These are phyloP conservation scores for Neria commutata DNA, from an alignment of 2,888 invertebrate species.

Conservation along the genomic window DNA sequence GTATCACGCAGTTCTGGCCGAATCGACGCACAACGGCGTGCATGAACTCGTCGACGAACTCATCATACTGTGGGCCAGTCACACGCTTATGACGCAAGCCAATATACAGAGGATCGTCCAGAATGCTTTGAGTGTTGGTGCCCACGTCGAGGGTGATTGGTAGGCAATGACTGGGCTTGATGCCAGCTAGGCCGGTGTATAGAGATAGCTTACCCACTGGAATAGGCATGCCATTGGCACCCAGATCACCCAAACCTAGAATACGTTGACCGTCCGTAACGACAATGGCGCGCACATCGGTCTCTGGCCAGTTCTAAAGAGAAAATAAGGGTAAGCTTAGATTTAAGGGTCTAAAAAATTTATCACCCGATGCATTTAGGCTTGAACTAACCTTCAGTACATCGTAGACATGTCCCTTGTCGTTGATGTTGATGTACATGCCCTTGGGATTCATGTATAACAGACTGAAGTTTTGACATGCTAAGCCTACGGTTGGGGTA, in stretches of 20 bases:
- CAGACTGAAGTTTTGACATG: constrained; percentile 96
- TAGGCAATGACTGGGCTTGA: constrained; percentile 93
- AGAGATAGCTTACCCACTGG: constrained; percentile 96
- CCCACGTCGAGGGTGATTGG: constrained; percentile 94
- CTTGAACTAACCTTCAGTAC: constrained; percentile 85
- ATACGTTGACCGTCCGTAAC: constrained; percentile 99
- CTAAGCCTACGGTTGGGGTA: constrained; percentile 96
- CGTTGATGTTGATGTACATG: constrained; percentile 94
- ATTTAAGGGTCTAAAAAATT: no score
- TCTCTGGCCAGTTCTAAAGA: constrained; percentile 74
- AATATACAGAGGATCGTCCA: constrained; percentile 94
- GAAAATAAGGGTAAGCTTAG: constrained; percentile 1
- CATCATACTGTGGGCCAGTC: constrained; percentile 85
- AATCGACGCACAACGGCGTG: constrained; percentile 81
- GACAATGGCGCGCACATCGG: constrained; percentile 85
- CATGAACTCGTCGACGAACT: constrained; percentile 98
- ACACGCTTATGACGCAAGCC: constrained; percentile 86
- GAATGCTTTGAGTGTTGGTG: constrained; percentile 82
- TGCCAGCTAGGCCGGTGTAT: constrained; percentile 96
- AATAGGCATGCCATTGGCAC: constrained; percentile 98
- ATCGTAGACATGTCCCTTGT: constrained; percentile 93
- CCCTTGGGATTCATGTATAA: constrained; percentile 91
- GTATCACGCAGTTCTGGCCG: constrained; percentile 85
- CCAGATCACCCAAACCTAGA: constrained; percentile 95
- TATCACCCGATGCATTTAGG: no score